Evolutionary conservation across 2,113 vertebrate genomes (phyloP).

Genomic region (Pachycephala philippinensis): DNA sequence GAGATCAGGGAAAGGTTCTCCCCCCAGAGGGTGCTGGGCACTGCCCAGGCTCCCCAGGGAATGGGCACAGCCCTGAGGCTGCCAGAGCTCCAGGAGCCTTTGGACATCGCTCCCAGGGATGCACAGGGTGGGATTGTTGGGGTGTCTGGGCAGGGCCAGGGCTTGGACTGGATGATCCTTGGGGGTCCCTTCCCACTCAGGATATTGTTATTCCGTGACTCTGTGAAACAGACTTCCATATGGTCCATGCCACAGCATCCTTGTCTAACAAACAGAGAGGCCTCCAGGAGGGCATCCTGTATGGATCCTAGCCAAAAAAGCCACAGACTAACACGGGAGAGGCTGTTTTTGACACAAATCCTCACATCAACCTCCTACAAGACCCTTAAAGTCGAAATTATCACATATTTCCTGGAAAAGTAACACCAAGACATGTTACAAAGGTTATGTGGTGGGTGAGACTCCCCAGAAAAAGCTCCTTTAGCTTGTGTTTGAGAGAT

Average conservation of each 20-base stretch:
- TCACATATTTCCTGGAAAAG: not conserved
- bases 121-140: not conserved
- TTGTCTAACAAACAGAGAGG: not conserved
- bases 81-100: not conserved
- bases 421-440: not conserved
- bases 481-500: not conserved
- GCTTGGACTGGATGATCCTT: too few species aligned
- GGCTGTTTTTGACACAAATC: not conserved
- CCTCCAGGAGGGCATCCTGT: not conserved
- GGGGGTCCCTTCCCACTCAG: not conserved
- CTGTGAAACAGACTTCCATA: not conserved
- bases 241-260: not conserved
- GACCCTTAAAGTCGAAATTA: not conserved
- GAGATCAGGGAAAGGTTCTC: not conserved
- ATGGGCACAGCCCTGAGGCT: not conserved
- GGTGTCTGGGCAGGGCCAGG: not conserved
- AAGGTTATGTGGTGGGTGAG: not conserved
- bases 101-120: rapidly evolving
- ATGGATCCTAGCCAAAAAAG: not conserved
- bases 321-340: not conserved
- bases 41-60: not conserved
- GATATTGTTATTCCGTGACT: not conserved
- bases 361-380: not conserved
- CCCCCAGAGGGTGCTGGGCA: not conserved
- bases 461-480: not conserved